Percentiles rank a stretch among this genome's conserved stretches.
Conservation (phyloP, 2,113 vertebrate genomes). For the Paracanthobrama guichenoti region DNA sequence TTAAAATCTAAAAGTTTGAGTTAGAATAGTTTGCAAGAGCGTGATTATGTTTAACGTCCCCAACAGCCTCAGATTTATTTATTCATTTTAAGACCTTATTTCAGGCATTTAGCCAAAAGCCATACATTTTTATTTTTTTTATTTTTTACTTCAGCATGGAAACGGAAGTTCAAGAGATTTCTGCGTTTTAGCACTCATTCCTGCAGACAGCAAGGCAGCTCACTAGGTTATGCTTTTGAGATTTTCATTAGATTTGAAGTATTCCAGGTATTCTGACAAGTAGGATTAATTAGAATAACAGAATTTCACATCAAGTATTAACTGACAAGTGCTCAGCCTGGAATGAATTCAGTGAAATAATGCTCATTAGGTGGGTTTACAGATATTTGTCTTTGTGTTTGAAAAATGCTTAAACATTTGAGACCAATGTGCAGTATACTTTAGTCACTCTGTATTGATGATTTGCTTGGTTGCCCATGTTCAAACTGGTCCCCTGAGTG, state of each 20-base stretch:
- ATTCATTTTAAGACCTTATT: neutral
- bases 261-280: neutral
- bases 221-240: neutral
- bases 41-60: too few species aligned
- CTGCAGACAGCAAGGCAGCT: neutral
- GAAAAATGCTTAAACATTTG: neutral
- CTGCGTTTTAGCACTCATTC: neutral
- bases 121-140: too few species aligned
- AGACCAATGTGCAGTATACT: neutral
- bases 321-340: neutral
- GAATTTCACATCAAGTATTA: neutral
- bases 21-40: too few species aligned
- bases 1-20: too few species aligned
- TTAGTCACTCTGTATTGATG: constrained; percentile 2
- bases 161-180: neutral
- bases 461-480: constrained; percentile 15
- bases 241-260: neutral
- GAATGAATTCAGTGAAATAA: neutral
- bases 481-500: constrained; percentile 19
- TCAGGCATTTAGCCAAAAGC: neutral
- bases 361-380: neutral
- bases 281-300: neutral
- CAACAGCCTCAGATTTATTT: too few species aligned
- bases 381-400: neutral
- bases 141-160: too few species aligned